phyloP scores from a whole-genome alignment of 2,113 vertebrate species.

The Isichthys henryi region DNA sequence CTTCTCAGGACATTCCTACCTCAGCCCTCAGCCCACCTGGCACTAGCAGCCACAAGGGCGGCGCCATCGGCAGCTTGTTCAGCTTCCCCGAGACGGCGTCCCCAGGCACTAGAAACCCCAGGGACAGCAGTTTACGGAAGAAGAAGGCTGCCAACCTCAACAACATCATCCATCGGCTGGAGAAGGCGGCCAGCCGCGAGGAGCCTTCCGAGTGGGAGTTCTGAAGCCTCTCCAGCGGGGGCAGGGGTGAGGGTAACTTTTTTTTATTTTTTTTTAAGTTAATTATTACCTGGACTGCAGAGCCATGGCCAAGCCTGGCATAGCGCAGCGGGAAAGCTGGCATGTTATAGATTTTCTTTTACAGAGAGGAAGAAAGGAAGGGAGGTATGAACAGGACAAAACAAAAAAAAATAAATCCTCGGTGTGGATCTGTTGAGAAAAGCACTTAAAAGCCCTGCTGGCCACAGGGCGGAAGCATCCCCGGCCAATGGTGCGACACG shows the following conservation, averaged over 20 bases:
- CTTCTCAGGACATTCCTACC: constrained; percentile 68
- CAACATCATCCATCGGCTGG: constrained; percentile 87
- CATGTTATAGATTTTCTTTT: not conserved
- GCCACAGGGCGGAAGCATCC: constrained; percentile 80
- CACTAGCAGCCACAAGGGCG: constrained; percentile 72
- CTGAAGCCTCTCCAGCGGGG: constrained; percentile 48
- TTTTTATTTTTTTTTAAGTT: not conserved
- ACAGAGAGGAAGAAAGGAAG: not conserved
- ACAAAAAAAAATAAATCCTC: not conserved
- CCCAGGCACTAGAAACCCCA: constrained; percentile 70
- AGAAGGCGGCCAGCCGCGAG: constrained; percentile 81
- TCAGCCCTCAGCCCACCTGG: constrained; percentile 74
- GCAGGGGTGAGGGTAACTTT: not conserved
- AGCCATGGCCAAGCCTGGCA: constrained; percentile 10
- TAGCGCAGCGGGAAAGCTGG: not conserved
- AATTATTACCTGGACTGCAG: not conserved
- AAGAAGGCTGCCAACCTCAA: constrained; percentile 89
- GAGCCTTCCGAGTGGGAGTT: constrained; percentile 86
- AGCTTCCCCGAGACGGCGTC: constrained; percentile 77
- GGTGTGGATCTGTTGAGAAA: constrained; percentile 22
- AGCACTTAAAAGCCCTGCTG: constrained; percentile 82
- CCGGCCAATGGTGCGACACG: constrained; percentile 71
- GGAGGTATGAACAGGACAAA: not conserved
- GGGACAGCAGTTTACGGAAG: constrained; percentile 87
- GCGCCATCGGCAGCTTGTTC: constrained; percentile 73